Evolutionary conservation across 1,140 invertebrate species (phyloP).

Genomic region (Arion vulgaris): DNA sequence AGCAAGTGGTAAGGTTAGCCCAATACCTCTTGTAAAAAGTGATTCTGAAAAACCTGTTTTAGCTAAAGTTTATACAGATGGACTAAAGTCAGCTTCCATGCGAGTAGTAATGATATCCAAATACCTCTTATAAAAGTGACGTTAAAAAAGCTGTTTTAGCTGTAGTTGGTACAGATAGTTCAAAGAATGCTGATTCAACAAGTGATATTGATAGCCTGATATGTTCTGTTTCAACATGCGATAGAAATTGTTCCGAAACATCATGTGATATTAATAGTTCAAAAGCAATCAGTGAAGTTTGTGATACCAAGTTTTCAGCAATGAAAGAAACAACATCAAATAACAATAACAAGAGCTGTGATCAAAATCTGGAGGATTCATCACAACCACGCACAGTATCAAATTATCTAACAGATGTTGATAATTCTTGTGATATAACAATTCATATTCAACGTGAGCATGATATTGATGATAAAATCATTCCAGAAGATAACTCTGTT

Average conservation of each 20-base stretch:
- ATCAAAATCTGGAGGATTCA: background rate
- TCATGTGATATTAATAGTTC: background rate
- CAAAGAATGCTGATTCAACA: background rate
- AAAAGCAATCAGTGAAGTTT: background rate
- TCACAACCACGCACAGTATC: background rate
- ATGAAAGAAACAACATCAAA: background rate
- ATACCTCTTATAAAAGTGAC: no score
- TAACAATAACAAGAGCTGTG: background rate
- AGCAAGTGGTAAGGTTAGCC: no score
- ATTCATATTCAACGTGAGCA: background rate
- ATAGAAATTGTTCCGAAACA: background rate
- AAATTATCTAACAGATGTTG: background rate
- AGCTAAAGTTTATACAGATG: no score
- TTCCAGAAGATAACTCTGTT: background rate
- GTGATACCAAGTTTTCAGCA: background rate
- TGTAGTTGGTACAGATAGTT: background rate
- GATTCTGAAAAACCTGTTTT: no score
- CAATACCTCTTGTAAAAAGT: no score
- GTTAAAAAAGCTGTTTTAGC: background rate
- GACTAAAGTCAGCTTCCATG: no score
- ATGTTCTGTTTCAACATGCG: background rate
- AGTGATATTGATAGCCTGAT: background rate
- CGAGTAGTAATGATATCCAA: no score
- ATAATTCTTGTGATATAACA: background rate
- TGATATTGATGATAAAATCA: background rate